A percentile compares a stretch with the other conserved stretches of the same genome.
These are phyloP conservation scores for Spodoptera exigua DNA, from an alignment of 2,888 invertebrate genomes.

Conservation along the genomic window DNA sequence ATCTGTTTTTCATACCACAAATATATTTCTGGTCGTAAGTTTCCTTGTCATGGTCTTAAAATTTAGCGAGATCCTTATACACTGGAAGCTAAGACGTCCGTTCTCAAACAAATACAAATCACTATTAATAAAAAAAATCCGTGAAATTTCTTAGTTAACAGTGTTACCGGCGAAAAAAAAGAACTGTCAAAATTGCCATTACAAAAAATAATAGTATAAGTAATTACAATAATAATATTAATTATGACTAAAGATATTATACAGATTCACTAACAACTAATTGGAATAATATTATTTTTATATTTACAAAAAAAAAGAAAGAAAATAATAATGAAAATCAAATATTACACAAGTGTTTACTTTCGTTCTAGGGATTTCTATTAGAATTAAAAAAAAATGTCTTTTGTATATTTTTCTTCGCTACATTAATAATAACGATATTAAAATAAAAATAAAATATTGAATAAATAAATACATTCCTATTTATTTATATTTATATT, in stretches of 20 bases:
- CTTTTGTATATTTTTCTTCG: constrained; percentile 54
- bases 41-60: constrained; percentile 25
- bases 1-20: too few species aligned
- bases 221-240: constrained; percentile 68
- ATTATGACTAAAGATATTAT: constrained; percentile 82
- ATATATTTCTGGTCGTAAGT: constrained; percentile 12
- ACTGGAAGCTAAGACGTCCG: constrained; percentile 27
- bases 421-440: constrained; percentile 52
- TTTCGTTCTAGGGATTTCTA: constrained; percentile 51
- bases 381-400: constrained; percentile 54
- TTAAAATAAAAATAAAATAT: constrained; percentile 47
- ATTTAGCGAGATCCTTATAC: constrained; percentile 34
- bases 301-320: constrained; percentile 84
- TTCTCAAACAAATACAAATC: constrained; percentile 14
- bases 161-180: constrained; percentile 22
- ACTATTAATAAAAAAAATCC: constrained; percentile 21
- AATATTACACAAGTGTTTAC: constrained; percentile 72
- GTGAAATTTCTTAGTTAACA: constrained; percentile 23
- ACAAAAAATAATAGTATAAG: constrained; percentile 73
- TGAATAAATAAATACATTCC: constrained; percentile 59
- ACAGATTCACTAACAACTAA: constrained; percentile 84
- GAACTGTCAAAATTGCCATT: constrained; percentile 56
- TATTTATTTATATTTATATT: constrained; percentile 59
- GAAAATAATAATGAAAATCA: constrained; percentile 58
- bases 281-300: constrained; percentile 79